Conservation (phyloP, 1,140 invertebrate species). For the Anastrepha ludens region DNA sequence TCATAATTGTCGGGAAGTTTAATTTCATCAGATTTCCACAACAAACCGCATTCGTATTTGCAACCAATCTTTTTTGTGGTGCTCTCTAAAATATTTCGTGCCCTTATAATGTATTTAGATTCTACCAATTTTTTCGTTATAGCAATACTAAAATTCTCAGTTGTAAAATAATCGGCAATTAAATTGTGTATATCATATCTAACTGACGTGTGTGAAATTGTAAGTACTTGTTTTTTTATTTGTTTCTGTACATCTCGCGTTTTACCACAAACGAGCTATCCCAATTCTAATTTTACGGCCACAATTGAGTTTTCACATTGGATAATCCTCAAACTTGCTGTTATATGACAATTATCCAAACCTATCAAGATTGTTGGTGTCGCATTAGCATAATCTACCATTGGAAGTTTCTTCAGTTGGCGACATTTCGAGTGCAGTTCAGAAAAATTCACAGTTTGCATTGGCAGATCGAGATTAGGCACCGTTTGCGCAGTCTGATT, state of each 20-base stretch:
- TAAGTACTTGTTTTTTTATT: background rate
- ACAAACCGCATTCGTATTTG: background rate
- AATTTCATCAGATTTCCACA: conserved; percentile 24
- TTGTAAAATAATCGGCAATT: conserved; percentile 41
- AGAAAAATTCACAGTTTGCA: background rate
- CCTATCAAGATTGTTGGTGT: conserved; percentile 12
- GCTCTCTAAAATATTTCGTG: background rate
- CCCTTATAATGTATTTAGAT: background rate
- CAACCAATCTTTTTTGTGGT: background rate
- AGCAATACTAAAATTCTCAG: conserved; percentile 29
- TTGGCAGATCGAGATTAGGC: conserved; percentile 1
- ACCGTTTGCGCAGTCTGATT: background rate
- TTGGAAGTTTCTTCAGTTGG: conserved; percentile 1
- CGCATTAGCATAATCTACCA: background rate
- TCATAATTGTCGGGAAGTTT: background rate
- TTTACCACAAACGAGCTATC: conserved; percentile 43
- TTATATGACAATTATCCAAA: conserved; percentile 1
- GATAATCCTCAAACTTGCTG: conserved; percentile 6
- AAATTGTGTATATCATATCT: background rate
- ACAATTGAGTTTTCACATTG: background rate
- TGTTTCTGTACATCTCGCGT: too few relatives aligned
- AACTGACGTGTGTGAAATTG: background rate
- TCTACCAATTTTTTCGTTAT: background rate
- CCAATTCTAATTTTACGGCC: background rate
- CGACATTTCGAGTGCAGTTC: background rate